Base-by-base conservation (phyloP, 30 jellyfish, hydroid and myxozoan genomes). In the Nemopilema nomurai region DNA sequence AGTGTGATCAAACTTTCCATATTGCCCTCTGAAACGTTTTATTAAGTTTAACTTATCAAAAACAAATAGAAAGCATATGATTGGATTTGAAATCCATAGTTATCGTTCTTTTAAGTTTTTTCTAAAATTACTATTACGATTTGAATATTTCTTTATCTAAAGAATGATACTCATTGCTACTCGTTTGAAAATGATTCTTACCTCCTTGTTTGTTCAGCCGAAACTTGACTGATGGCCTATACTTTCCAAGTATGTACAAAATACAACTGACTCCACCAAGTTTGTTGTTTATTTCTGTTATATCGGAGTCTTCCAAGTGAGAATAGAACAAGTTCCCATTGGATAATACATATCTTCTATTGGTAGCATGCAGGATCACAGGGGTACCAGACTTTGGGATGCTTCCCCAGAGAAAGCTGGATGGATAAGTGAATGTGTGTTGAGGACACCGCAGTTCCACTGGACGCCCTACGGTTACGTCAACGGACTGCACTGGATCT, bases 381-480 rank as follows among this genome's bases (percentile, higher is more conserved):
- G 97, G 97, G 63, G 53, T 79, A 0, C 95, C 96, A 18, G 94
- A 21, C 0, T 80, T 28, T 0, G 92, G 97, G 0, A 86, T 71
- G 53, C 87, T 81, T 8, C 97, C 97, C 97, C 97, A 91, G 0
- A 82, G 62, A 67, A 79, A 51, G 18, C 41, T 80, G 63, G 74
- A 62, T 20, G 97, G 97, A 76, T 84, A 74, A 6, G 97, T 84
- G 87, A 63, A 91, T 22, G 90, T 84, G 71, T 65, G 71, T 0
- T 87, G 93, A 0, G 97, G 97, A 57, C 97, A 91, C 8, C 84
- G 65, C 22, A 91, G 19, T 30, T 84, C 92, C 62, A 79, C 81
- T 25, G 97, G 92, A 41, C 94, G 94, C 29, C 97, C 96, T 65
- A 91, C 87, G 31, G 94, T 86, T 18, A 85, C 96, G 30, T 85